Evolutionary conservation across 1,140 invertebrate genomes (phyloP), one percentile per base, ranked within the genome.

Genomic region (Zaprionus camerounensis): DNA sequence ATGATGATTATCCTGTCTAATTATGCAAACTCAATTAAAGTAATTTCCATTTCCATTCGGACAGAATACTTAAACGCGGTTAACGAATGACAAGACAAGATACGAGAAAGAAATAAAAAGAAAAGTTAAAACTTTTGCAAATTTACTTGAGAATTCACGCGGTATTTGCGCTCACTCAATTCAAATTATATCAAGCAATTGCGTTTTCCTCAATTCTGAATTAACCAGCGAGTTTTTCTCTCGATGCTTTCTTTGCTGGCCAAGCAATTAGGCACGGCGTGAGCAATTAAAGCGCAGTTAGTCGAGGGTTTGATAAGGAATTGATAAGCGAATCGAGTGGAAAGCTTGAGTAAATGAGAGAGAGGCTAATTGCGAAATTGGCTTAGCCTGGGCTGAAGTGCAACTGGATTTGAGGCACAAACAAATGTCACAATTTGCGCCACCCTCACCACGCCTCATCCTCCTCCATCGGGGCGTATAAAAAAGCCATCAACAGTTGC

Each of bases 111-210:
- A 46, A 46, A 20, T 17, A 9, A 46, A 17, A 17, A 9, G n/a
- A 17, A 59, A 51, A 55, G 31, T 34, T 9, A 59, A 88, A 90
- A 82, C 26, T 67, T 72, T 57, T 51, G 56, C 34, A 73, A 81
- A 53, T 57, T 76, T 56, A 67, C 41, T 79, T 76, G 61, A 80
- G 49, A 77, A 81, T 75, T 77, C 70, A 75, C 58, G 76, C 71
- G 49, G 44, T 75, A 74, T 86, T 80, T 80, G 83, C 83, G 61
- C 79, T 34, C 31, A 59, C 67, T 81, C 72, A 85, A 90, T 85
- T 81, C 78, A 82, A 90, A 90, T 90, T 90, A 90, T 80, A 90
- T 90, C 86, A 70, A 85, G 85, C 85, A 73, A 82, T 90, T 90
- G 76, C 68, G 68, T 80, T 69, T 56, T 51, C 76, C 71, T 70